These are phyloP conservation scores for Cheiracanthium punctorium DNA, from an alignment of 2,888 invertebrate genomes.

Conservation along the genomic window DNA sequence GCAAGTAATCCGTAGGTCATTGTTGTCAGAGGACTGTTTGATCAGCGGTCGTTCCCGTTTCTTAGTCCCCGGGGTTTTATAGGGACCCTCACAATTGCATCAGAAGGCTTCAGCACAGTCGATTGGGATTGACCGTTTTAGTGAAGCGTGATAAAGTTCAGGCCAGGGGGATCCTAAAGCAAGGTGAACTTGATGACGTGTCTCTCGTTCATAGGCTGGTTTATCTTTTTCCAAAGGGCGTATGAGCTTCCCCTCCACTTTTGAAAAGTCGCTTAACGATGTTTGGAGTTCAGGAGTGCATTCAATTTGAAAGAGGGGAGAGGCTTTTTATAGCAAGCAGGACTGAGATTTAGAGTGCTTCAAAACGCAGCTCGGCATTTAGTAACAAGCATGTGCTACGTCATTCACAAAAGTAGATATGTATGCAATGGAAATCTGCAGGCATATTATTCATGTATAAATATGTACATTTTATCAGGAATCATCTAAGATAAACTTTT, in stretches of 20 bases:
- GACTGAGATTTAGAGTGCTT: background rate
- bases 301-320: conserved; percentile 20
- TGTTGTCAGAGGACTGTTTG: conserved; percentile 37
- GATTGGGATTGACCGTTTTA: conserved; percentile 64
- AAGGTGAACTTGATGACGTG: conserved; percentile 66
- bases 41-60: conserved; percentile 44
- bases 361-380: conserved; percentile 12
- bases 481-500: too few relatives aligned
- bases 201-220: conserved; percentile 24
- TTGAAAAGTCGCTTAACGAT: conserved; percentile 47
- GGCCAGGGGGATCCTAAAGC: conserved; percentile 16
- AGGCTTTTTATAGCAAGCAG: background rate
- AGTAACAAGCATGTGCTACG: conserved; percentile 4
- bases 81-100: conserved; percentile 52
- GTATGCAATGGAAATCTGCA: too few relatives aligned
- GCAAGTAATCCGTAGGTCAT: conserved; percentile 27
- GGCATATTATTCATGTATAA: too few relatives aligned
- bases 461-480: too few relatives aligned
- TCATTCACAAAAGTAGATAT: background rate
- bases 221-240: conserved; percentile 20
- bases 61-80: conserved; percentile 35
- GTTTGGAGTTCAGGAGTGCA: conserved; percentile 31
- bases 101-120: conserved; percentile 34
- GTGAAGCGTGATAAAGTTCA: conserved; percentile 63
- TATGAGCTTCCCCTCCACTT: conserved; percentile 14